Evolutionary conservation across 2,113 vertebrate species (phyloP), one percentile per base, ranked within the genome.

Genomic region (Muscicapa adusta): DNA sequence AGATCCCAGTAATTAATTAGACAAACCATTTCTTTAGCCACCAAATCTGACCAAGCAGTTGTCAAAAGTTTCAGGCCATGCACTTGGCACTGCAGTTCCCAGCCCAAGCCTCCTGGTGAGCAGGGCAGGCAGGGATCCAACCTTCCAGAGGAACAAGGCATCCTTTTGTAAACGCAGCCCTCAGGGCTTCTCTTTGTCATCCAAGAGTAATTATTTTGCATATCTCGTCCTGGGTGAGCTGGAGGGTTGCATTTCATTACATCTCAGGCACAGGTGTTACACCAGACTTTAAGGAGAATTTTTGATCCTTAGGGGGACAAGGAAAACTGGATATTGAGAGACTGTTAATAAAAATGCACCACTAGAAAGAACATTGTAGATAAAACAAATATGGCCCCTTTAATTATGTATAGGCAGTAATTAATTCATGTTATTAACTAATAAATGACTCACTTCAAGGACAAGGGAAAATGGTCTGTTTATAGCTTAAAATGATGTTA

Each of bases 381-480:
- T 61, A 68, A 81, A 93, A 45, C 38, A 85, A 89, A 88, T 51
- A 58, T 4, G 11, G 9, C 15, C 0, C 29, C 28, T 73, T 89
- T 76, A 79, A 88, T 85, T 79, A 82, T 61, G 47, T 18, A 45
- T 14, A 66, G 50, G 78, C 85, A 83, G 42, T 85, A 95, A 93
- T 91, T 89, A 91, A 88, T 76, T 85, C 36, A 36, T 61, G 15
- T 68, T 91, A 56, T 85, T 75, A 88, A 91, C 51, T 91, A 91
- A 91, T 85, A 80, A 93, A 93, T 60, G 38, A n/a, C 40, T 91
- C n/a, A 14, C 54, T 96, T 83, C 48, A 79, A 94, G 54, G 84
- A 34, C 43, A 51, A 89, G 60, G 84, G 51, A 66, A 89, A 89
- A 88, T 4, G 6, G 81, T 36, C 54, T 70, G 36, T 83, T 96